These are phyloP conservation scores for Xestia rhomboidea DNA, from an alignment of 2,888 invertebrate species.

Conservation along the genomic window DNA sequence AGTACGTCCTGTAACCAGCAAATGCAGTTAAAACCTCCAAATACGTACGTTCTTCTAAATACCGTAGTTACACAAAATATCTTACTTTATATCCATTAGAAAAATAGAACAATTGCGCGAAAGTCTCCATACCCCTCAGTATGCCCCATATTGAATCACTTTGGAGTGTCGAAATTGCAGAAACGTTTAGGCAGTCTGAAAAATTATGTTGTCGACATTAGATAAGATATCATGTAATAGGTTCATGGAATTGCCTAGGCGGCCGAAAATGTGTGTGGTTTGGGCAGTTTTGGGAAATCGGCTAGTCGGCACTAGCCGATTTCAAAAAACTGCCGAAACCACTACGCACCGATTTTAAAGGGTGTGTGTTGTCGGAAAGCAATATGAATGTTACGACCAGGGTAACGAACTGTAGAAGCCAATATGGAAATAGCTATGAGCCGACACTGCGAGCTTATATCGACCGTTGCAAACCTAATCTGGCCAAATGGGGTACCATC, in stretches of 20 bases:
- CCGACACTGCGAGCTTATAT: neutral
- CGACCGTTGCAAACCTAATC: neutral
- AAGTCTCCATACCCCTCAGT: conserved; percentile 96
- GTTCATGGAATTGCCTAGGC: too few relatives aligned
- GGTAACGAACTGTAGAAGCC: neutral
- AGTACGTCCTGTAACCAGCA: conserved; percentile 89
- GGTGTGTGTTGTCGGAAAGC: neutral
- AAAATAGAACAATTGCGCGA: conserved; percentile 93
- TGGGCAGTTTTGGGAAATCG: too few relatives aligned
- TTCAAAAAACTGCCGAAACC: neutral
- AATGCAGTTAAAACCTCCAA: neutral
- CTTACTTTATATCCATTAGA: conserved; percentile 75
- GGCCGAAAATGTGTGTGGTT: too few relatives aligned
- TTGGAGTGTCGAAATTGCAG: conserved; percentile 65
- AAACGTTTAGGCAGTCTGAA: conserved; percentile 79
- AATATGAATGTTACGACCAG: neutral
- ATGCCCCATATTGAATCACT: conserved; percentile 95
- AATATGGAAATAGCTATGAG: neutral
- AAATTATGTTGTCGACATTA: conserved; percentile 27
- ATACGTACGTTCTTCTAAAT: neutral
- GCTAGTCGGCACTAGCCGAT: too few relatives aligned
- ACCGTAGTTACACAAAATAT: neutral
- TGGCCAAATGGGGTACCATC: neutral
- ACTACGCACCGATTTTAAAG: neutral
- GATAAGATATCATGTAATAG: neutral